phyloP scores from a whole-genome alignment of 2,113 vertebrate genomes.

The Isichthys henryi region DNA sequence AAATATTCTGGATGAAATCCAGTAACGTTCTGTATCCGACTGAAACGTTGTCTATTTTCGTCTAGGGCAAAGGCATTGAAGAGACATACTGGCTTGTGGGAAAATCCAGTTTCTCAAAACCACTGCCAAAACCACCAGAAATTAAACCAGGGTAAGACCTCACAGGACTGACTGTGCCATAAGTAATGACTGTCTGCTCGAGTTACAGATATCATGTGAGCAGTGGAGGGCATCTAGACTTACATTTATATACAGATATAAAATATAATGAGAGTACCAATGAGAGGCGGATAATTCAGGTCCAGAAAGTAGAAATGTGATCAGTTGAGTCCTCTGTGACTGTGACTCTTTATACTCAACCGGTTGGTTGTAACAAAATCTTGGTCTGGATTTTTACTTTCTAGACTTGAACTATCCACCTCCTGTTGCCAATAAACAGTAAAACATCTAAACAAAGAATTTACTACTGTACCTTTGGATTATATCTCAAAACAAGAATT shows the following conservation, averaged over 20 bases:
- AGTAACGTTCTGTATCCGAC: not conserved
- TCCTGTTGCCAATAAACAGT: not conserved
- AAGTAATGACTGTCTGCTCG: too few relatives aligned
- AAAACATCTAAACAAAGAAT: not conserved
- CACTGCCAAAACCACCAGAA: constrained; percentile 75
- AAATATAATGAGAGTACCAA: not conserved
- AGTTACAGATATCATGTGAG: not conserved
- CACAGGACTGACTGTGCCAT: not conserved
- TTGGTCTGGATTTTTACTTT: not conserved
- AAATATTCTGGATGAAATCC: not conserved
- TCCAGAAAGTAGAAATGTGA: not conserved
- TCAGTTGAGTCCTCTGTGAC: not conserved
- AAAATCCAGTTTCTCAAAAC: constrained; percentile 71
- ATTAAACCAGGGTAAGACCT: constrained; percentile 77
- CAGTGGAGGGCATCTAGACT: not conserved
- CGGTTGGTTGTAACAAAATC: not conserved
- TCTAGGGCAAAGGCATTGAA: constrained; percentile 83
- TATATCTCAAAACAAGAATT: not conserved
- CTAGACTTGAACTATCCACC: not conserved
- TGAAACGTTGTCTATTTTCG: constrained; percentile 9
- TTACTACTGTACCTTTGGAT: not conserved
- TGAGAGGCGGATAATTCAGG: not conserved
- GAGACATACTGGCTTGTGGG: constrained; percentile 87
- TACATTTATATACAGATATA: not conserved
- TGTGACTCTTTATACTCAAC: not conserved